phyloP scores from a whole-genome alignment of 2,888 invertebrate genomes.

The Gandaritis pyraliata region DNA sequence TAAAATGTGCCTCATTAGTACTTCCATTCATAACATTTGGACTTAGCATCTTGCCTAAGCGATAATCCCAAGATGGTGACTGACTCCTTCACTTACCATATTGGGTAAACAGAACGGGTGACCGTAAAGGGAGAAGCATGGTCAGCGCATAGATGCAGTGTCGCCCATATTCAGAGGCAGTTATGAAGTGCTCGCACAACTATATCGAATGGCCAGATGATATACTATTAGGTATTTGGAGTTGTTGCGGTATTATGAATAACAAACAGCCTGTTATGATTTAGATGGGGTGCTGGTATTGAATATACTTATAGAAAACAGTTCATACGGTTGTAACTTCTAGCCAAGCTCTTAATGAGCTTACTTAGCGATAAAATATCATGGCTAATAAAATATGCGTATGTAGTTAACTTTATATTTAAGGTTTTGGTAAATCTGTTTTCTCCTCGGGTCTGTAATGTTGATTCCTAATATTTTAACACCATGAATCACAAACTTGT shows the following conservation, averaged over 20 bases:
- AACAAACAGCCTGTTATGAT: constrained; percentile 43
- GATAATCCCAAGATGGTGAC: constrained; percentile 60
- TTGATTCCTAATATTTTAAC: constrained; percentile 24
- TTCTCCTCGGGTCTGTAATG: neutral
- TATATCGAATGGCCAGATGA: constrained; percentile 57
- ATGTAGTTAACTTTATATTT: neutral
- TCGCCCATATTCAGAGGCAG: constrained; percentile 49
- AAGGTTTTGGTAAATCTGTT: constrained; percentile 14
- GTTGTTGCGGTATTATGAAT: constrained; percentile 42
- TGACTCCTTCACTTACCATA: constrained; percentile 60
- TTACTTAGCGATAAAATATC: no score
- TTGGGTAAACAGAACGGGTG: constrained; percentile 60
- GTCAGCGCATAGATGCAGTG: constrained; percentile 50
- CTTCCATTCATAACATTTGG: constrained; percentile 41
- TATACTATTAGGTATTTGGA: constrained; percentile 49
- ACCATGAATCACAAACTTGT: constrained; percentile 37
- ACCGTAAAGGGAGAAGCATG: constrained; percentile 53
- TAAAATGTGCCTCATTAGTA: constrained; percentile 39
- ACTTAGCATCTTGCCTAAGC: constrained; percentile 38
- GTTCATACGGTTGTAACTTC: neutral
- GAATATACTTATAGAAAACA: no score
- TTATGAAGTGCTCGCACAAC: constrained; percentile 56
- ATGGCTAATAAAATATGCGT: no score
- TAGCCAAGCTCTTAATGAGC: neutral
- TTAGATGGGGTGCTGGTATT: no score